Evolutionary conservation across 2,888 invertebrate species (phyloP).

Genomic region (Temnothorax rugatulus): DNA sequence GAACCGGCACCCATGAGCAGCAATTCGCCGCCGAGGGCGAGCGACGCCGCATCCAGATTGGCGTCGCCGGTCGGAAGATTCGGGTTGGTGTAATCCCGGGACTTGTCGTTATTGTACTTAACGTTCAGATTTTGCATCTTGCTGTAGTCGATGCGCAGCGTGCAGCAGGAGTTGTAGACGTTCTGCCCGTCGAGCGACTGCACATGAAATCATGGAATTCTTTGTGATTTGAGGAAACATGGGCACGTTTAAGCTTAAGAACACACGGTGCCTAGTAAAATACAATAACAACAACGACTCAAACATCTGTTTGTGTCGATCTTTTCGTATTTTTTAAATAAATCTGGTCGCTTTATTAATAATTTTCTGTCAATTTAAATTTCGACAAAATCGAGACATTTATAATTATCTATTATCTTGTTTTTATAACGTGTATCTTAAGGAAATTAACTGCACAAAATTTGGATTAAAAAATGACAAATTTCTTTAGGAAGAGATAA

Average conservation of each 20-base stretch:
- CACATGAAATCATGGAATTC: slow-evolving; percentile 62
- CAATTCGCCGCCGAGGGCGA: slow-evolving; percentile 90
- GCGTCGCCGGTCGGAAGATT: slow-evolving; percentile 97
- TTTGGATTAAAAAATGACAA: not conserved
- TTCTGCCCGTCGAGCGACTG: slow-evolving; percentile 99
- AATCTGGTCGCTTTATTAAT: not conserved
- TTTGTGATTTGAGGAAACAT: not conserved
- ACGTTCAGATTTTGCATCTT: slow-evolving; percentile 99
- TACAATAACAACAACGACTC: slow-evolving; percentile 14
- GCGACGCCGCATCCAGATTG: slow-evolving; percentile 89
- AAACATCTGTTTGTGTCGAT: not conserved
- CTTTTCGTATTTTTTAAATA: not conserved
- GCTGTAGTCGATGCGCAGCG: slow-evolving; percentile 99
- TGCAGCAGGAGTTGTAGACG: slow-evolving; percentile 99
- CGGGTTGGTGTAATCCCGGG: slow-evolving; percentile 99
- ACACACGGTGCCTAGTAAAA: slow-evolving; percentile 6
- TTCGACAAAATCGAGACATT: not conserved
- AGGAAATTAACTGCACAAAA: not conserved
- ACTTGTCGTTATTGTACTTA: slow-evolving; percentile 99
- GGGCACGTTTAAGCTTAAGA: slow-evolving; percentile 1
- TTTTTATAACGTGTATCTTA: not conserved
- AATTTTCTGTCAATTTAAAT: not conserved
- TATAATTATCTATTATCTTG: not conserved
- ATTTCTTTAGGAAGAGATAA: not conserved
- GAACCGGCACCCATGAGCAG: slow-evolving; percentile 87